Evolutionary conservation across 2,113 vertebrate genomes (phyloP).

Genomic region (Poeciliopsis retropinna): DNA sequence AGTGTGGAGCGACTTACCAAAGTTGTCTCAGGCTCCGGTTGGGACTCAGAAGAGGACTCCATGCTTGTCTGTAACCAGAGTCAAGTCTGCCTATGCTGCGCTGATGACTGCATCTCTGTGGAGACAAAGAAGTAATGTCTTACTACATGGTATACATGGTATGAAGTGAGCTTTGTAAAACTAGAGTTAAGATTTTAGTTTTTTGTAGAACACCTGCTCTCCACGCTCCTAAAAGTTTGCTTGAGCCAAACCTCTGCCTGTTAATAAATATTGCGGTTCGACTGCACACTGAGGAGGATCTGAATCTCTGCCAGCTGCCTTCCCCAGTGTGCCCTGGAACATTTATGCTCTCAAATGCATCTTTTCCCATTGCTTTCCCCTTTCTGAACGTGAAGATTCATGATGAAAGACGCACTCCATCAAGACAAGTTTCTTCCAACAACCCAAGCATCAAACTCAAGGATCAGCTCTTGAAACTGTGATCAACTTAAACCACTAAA

Average conservation of each 20-base stretch:
- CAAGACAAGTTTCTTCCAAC: too few relatives aligned
- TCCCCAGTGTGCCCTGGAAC: slow-evolving; percentile 8
- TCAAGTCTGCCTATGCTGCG: slow-evolving; percentile 48
- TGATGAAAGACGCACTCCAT: too few relatives aligned
- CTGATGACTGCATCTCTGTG: slow-evolving; percentile 68
- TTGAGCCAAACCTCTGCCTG: slow-evolving; percentile 8
- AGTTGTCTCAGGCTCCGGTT: slow-evolving; percentile 75
- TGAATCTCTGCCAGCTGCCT: slow-evolving; percentile 9
- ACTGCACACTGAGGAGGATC: background rate
- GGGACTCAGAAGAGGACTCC: slow-evolving; percentile 77
- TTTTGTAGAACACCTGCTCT: background rate
- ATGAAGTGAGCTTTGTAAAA: background rate
- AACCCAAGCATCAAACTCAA: too few relatives aligned
- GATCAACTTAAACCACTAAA: background rate
- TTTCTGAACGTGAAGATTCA: background rate
- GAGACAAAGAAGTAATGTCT: slow-evolving; percentile 8
- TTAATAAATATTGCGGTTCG: slow-evolving; percentile 40
- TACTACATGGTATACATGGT: background rate
- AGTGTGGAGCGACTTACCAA: slow-evolving; percentile 62
- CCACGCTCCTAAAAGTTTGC: background rate
- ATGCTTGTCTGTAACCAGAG: slow-evolving; percentile 61
- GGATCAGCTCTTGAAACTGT: background rate
- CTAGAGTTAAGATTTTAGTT: background rate
- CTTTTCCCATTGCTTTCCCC: slow-evolving; percentile 1
- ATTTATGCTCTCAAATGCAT: background rate